Evolutionary conservation across 1,140 invertebrate genomes (phyloP).

Genomic region (Aphelenchoides avenae): DNA sequence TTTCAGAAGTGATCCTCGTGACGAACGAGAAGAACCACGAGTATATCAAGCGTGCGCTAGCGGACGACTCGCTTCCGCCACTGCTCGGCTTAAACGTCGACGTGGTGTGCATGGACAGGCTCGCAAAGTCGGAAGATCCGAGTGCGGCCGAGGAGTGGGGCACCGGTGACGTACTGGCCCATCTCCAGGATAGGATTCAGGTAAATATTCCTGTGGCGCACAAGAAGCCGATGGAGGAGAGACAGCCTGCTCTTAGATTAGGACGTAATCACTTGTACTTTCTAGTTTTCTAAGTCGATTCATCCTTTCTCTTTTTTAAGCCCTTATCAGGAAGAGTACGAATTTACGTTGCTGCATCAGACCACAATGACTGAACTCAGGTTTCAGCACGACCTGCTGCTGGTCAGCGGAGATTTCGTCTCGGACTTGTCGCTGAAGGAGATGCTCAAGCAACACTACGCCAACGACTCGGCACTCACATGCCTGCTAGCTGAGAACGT

Average conservation of each 20-base stretch:
- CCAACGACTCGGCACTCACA: conserved; percentile 27
- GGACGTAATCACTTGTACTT: too few relatives aligned
- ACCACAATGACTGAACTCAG: too few relatives aligned
- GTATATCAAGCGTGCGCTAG: conserved; percentile 9
- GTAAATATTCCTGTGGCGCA: neutral
- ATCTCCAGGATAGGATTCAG: conserved; percentile 23
- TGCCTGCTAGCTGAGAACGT: conserved; percentile 34
- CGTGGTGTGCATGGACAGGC: conserved; percentile 20
- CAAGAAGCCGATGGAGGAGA: neutral
- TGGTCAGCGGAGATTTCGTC: conserved; percentile 41
- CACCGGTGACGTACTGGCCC: conserved; percentile 38
- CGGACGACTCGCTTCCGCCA: conserved; percentile 15
- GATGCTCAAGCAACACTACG: conserved; percentile 36
- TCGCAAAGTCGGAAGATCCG: conserved; percentile 3
- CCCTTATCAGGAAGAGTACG: neutral
- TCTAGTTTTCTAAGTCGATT: conserved; percentile 6
- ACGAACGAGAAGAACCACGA: conserved; percentile 21
- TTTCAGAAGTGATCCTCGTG: conserved; percentile 24
- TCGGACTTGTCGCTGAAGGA: conserved; percentile 29
- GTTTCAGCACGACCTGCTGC: conserved; percentile 37
- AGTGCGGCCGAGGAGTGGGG: conserved; percentile 38
- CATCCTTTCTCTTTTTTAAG: too few relatives aligned
- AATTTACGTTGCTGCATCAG: too few relatives aligned
- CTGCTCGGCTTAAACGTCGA: conserved; percentile 31
- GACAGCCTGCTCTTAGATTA: too few relatives aligned